phyloP scores from a whole-genome alignment of 1,140 invertebrate genomes.

The Scaptomyza pallida region DNA sequence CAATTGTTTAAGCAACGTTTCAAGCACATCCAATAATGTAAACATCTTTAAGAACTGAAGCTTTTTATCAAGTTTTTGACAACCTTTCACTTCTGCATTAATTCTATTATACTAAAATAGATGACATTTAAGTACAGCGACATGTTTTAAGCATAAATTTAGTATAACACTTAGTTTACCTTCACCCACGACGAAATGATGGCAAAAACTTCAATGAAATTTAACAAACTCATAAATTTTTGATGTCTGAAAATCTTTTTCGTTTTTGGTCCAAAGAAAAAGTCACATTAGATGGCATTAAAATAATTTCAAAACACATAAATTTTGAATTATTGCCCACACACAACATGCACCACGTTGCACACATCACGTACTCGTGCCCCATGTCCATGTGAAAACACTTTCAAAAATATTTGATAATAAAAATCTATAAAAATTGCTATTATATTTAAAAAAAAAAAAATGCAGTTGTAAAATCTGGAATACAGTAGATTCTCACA shows the following conservation, averaged over 20 bases:
- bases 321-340: slow-evolving; percentile 73
- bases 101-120: too few species aligned
- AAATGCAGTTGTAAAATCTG: too few species aligned
- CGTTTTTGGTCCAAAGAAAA: slow-evolving; percentile 10
- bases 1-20: slow-evolving; percentile 37
- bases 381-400: slow-evolving; percentile 18
- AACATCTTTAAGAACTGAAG: too few species aligned
- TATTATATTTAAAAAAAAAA: too few species aligned
- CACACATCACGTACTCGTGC: not conserved
- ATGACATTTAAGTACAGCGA: not conserved
- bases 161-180: not conserved
- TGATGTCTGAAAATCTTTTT: not conserved
- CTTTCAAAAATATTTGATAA: not conserved
- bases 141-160: not conserved
- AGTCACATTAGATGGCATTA: slow-evolving; percentile 71
- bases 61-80: too few species aligned
- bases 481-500: too few species aligned
- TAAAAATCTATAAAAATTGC: too few species aligned
- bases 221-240: slow-evolving; percentile 68
- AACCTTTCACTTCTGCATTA: too few species aligned
- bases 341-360: slow-evolving; percentile 59
- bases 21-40: not conserved
- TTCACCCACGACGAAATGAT: slow-evolving; percentile 20
- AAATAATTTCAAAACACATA: slow-evolving; percentile 80
- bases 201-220: slow-evolving; percentile 41